phyloP scores from a whole-genome alignment of 2,113 vertebrate species.

The Ptilorrhoa leucosticta region DNA sequence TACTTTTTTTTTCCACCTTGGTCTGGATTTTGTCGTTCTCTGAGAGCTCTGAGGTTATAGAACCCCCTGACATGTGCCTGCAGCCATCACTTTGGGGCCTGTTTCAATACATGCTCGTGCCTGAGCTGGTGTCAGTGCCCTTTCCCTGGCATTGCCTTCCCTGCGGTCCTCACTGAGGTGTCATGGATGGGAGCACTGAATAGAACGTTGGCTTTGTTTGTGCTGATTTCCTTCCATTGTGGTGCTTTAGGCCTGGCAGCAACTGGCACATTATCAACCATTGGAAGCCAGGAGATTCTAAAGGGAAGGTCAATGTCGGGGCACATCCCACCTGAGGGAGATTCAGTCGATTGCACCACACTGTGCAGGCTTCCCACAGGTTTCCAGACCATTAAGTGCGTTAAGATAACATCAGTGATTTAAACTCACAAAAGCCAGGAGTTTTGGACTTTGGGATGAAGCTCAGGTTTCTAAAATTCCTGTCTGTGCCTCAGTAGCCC shows the following conservation, averaged over 20 bases:
- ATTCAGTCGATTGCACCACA: rapidly evolving
- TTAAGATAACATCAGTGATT: not conserved
- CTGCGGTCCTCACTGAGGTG: not conserved
- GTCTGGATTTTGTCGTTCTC: not conserved
- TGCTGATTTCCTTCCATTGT: not conserved
- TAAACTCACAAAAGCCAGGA: not conserved
- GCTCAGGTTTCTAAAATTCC: not conserved
- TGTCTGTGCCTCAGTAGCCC: not conserved
- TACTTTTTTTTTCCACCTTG: rapidly evolving
- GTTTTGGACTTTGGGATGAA: not conserved
- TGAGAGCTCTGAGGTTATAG: not conserved
- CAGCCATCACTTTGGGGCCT: not conserved
- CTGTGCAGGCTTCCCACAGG: not conserved
- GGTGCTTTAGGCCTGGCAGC: not conserved
- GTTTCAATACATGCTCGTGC: not conserved
- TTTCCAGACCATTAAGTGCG: not conserved
- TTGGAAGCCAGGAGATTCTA: not conserved
- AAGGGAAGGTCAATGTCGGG: not conserved
- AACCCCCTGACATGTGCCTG: not conserved
- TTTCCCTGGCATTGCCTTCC: not conserved
- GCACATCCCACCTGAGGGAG: not conserved
- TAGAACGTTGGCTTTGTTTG: not conserved
- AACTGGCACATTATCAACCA: not conserved
- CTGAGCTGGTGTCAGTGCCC: not conserved
- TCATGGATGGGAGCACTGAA: not conserved